phyloP scores from a whole-genome alignment of 2,797 vertebrate species.

The Notamacropus eugenii region DNA sequence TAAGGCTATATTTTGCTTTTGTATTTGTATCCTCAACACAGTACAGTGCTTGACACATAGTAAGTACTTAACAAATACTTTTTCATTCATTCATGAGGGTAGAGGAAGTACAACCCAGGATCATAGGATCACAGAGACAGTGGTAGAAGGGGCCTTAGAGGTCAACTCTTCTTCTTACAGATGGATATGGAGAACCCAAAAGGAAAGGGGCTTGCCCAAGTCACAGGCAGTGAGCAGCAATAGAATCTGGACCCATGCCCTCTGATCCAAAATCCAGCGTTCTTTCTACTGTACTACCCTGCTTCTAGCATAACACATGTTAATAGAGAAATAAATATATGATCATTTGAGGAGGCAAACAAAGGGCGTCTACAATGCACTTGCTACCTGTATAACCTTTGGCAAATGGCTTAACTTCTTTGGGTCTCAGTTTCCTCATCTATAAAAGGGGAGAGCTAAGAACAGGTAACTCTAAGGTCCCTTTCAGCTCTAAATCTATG shows the following conservation, averaged over 20 bases:
- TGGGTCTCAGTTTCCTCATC: background rate
- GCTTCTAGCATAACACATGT: too few relatives aligned
- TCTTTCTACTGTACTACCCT: background rate
- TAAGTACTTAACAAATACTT: background rate
- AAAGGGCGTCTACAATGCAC: background rate
- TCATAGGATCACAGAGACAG: background rate
- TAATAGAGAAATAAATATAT: background rate
- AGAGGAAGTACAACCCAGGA: too few relatives aligned
- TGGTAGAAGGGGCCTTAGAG: background rate
- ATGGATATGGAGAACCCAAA: background rate
- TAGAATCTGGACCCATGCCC: background rate
- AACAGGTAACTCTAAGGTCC: background rate
- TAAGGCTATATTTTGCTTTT: background rate
- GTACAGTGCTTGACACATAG: background rate
- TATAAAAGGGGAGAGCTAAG: background rate
- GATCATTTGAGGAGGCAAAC: background rate
- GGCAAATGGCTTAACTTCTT: too few relatives aligned
- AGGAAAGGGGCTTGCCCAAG: background rate
- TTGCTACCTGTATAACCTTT: background rate
- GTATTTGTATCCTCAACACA: background rate
- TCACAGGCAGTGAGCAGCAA: background rate
- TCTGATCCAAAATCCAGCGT: background rate
- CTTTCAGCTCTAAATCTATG: background rate
- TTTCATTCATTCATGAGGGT: too few relatives aligned
- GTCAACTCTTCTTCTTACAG: background rate